Base-by-base conservation (phyloP, 2,113 vertebrate species). In the Egretta garzetta region DNA sequence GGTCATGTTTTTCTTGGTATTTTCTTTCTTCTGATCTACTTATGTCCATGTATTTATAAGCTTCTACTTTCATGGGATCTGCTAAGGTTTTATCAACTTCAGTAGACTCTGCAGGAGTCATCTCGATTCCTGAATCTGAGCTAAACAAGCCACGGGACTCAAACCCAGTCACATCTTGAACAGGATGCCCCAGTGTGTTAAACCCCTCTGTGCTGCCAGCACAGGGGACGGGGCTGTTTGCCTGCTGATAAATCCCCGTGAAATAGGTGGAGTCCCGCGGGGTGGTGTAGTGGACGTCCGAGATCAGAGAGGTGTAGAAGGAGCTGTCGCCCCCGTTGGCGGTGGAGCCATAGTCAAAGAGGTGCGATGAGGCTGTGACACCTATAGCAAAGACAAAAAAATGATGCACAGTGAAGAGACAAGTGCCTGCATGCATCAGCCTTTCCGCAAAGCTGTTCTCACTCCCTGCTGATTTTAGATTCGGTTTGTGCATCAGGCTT, bases 21-120 rank as follows among this genome's bases (percentile, higher is more conserved):
- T 98, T 98, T 49, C 71, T 97, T 76, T 99, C 99, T 90, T 99
- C 99, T 23, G 99, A 97, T 66, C 98, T 98, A 83, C 99, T 98
- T 89, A 99, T 99, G 96, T 99, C 99, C 98, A 99, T 99, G 98
- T 99, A 99, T 98, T 99, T 99, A 97, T 98, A 99, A 83, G 98
- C 97, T 94, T 99, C 99, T 50, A 97, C 98, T 98, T 99, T 99
- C 97, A 99, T 96, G 63, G 98, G 98, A 49, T 98, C 98, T 15
- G 96, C 98, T 94, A 99, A 97, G 80, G 98, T 99, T 98, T 98
- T 99, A 41, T 98, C 97, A 24, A 98, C 96, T 60, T 99, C 99
- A 1, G 94, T 88, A 64, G 98, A 98, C 89, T 99, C 99, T 81
- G 98, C 98, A 14, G 99, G 99, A 80, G 99, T 99, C 98, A 99